phyloP scores from a whole-genome alignment of 2,797 vertebrate species.

The Cercopithecus neglectus region DNA sequence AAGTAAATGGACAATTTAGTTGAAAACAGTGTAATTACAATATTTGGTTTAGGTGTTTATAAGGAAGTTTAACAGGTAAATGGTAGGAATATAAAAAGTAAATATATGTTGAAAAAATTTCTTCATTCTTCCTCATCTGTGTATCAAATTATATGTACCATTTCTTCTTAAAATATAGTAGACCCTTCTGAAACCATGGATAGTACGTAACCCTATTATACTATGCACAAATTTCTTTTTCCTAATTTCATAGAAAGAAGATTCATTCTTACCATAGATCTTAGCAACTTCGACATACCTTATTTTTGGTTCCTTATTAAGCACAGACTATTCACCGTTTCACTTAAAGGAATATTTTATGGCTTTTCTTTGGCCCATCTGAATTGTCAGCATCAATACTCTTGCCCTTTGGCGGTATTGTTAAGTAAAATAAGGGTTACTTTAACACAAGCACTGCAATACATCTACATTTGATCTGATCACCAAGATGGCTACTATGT shows the following conservation, averaged over 20 bases:
- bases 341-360: neutral
- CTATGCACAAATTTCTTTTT: neutral
- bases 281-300: neutral
- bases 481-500: neutral
- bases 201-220: neutral
- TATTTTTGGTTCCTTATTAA: neutral
- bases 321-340: neutral
- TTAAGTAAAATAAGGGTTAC: neutral
- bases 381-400: neutral
- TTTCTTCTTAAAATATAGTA: conserved; percentile 11
- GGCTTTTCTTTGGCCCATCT: neutral
- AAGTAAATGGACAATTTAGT: neutral
- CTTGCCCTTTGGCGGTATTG: neutral
- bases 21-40: neutral
- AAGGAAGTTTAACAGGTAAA: neutral
- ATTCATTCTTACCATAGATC: neutral
- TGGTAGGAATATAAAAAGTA: neutral
- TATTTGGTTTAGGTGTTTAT: neutral
- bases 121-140: neutral
- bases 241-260: neutral
- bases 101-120: neutral
- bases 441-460: neutral
- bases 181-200: neutral
- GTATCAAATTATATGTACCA: neutral
- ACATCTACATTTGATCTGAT: neutral